Evolutionary conservation across 1,140 invertebrate genomes (phyloP), one percentile per base, ranked within the genome.

Genomic region (Pantala flavescens): DNA sequence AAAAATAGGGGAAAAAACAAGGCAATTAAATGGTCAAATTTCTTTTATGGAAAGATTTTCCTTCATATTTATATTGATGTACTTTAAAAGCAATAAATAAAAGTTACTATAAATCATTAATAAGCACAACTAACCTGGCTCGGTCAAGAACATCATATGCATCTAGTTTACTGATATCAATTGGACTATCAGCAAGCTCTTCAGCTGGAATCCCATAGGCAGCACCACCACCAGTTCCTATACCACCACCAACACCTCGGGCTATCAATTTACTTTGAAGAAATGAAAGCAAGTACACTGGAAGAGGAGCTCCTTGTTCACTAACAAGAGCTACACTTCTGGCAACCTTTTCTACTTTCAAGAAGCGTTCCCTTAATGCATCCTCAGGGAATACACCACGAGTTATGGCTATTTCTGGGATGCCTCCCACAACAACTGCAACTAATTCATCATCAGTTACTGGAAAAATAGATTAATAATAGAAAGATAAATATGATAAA

Each of bases 111-210:
- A 36, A 36, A 36, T 5, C 9, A 36, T 36, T 2, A 36, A 36
- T 5, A 36, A 36, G 28, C 74, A 70, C 72, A 42, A 77, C 79
- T 84, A 84, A 94, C 90, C 91, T 91, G 0, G 94, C 94, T 82
- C 95, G 87, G 76, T 92, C 88, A 23, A 98, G 86, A 75, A 98
- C 91, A 74, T 94, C 93, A 82, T 92, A 95, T 3, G 94, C 96
- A 82, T 92, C 90, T 81, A 93, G 82, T 80, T 88, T 81, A 72
- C 86, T 84, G 81, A 89, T 86, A 78, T 93, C 89, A 72, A 89
- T 86, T 9, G 88, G 87, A 76, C 89, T 84, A 80, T 93, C 89
- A 23, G 89, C 85, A 42, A 93, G 81, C 80, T 93, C 91, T 21
- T 85, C 85, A 73, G 87, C 82, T 0, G 91, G 87, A 75, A 93